Evolutionary conservation across 2,113 vertebrate species (phyloP), one percentile per base, ranked within the genome.

Genomic region (Heliornis fulica): DNA sequence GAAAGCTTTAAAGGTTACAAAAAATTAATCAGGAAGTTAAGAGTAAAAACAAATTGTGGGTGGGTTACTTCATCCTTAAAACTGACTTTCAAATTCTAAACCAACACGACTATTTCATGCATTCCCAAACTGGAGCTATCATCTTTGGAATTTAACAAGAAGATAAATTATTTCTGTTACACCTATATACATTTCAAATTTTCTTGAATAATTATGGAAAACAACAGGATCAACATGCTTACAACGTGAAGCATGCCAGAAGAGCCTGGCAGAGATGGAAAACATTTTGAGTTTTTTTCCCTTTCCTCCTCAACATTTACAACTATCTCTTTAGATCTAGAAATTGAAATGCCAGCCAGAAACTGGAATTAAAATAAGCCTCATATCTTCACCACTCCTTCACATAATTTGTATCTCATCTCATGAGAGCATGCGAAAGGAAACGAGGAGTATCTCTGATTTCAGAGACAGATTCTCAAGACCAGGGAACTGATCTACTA

Each of bases 321-420:
- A 90, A 83, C 40, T 92, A 65, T 56, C 21, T 56, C 69, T 76
- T 95, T 88, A 94, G 36, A 79, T 79, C 53, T 61, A 72, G 85
- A 90, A 93, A 94, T 3, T 29, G 4, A 84, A 97, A 97, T 80
- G 89, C 45, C 90, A 92, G 71, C 50, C 86, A 94, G 70, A 93
- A 83, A 68, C 56, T 56, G 25, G 19, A 79, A 92, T 85, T 81
- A 87, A 93, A 93, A 86, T 89, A 94, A 90, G 63, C 22, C 32
- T 81, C 48, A 40, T 11, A 94, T n/a, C 29, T 25, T 92, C 68
- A 79, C 16, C 54, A 71, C 46, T 95, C 76, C 77, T 83, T 83
- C 71, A 77, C 38, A n/a, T 5, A 65, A 40, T 46, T 72, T 78
- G 46, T 46, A 66, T 76, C 34, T 86, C 64, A 87, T 23, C 32